Percentiles rank a stretch among this genome's conserved stretches.
Conservation (phyloP, 1,140 invertebrate genomes). For the Orchestia grillus region DNA sequence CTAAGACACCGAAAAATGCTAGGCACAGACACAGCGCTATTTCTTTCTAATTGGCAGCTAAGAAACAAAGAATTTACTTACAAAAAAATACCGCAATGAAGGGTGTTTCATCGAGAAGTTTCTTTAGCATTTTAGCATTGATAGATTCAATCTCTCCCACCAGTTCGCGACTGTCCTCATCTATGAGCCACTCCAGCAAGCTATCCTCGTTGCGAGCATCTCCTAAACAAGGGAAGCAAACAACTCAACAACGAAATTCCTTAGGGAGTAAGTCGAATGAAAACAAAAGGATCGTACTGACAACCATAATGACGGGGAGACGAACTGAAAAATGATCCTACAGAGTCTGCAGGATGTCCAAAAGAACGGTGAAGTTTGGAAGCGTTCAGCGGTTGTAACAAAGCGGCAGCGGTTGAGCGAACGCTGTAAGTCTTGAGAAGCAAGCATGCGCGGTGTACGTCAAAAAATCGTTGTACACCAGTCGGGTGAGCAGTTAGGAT, state of each 20-base stretch:
- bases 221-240: conserved; percentile 73
- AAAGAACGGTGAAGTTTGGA: neutral
- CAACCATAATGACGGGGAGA: neutral
- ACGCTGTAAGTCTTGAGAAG: neutral
- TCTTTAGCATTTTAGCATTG: conserved; percentile 89
- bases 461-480: conserved; percentile 14
- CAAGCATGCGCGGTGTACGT: conserved; percentile 14
- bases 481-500: neutral
- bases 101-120: conserved; percentile 87
- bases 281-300: neutral
- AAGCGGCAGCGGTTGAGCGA: neutral
- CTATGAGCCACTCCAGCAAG: conserved; percentile 92
- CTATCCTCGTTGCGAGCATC: conserved; percentile 89
- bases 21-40: neutral
- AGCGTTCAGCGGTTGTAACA: neutral
- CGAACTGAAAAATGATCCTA: conserved; percentile 34
- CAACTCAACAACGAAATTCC: neutral
- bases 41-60: neutral
- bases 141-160: conserved; percentile 94
- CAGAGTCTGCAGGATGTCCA: neutral
- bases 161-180: conserved; percentile 92
- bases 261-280: neutral
- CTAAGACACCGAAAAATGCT: neutral
- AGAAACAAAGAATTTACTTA: conserved; percentile 75
- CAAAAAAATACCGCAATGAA: conserved; percentile 93